phyloP scores from a whole-genome alignment of 2,113 vertebrate genomes.

The Emydura subglobosa region DNA sequence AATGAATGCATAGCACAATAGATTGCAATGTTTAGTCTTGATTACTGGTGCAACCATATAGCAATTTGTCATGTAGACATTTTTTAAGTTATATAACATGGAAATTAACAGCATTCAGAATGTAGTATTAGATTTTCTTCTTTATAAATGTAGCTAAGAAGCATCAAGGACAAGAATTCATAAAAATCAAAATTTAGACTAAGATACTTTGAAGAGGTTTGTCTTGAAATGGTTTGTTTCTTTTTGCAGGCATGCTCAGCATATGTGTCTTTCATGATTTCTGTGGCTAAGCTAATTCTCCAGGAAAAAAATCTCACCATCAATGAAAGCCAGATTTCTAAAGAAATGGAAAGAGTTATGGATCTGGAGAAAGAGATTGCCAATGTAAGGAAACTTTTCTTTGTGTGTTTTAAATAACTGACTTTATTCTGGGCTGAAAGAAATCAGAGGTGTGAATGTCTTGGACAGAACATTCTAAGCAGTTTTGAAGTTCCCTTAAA shows the following conservation, averaged over 20 bases:
- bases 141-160: background rate
- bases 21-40: background rate
- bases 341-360: slow-evolving; percentile 86
- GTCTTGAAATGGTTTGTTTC: background rate
- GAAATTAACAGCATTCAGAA: background rate
- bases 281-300: slow-evolving; percentile 89
- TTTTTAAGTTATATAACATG: background rate
- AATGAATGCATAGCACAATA: background rate
- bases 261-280: slow-evolving; percentile 91
- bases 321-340: slow-evolving; percentile 77
- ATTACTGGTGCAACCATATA: background rate
- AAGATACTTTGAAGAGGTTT: background rate
- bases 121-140: background rate
- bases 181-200: slow-evolving; percentile 2
- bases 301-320: slow-evolving; percentile 81
- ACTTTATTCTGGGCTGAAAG: background rate
- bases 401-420: slow-evolving; percentile 24
- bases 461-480: background rate
- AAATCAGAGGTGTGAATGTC: background rate
- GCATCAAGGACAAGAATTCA: background rate
- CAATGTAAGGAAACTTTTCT: slow-evolving; percentile 84
- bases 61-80: background rate
- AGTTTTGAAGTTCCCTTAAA: background rate
- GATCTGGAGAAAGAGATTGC: slow-evolving; percentile 93
- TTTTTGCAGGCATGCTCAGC: slow-evolving; percentile 87